phyloP scores from a whole-genome alignment of 2,113 vertebrate genomes.

The Bubo scandiacus region DNA sequence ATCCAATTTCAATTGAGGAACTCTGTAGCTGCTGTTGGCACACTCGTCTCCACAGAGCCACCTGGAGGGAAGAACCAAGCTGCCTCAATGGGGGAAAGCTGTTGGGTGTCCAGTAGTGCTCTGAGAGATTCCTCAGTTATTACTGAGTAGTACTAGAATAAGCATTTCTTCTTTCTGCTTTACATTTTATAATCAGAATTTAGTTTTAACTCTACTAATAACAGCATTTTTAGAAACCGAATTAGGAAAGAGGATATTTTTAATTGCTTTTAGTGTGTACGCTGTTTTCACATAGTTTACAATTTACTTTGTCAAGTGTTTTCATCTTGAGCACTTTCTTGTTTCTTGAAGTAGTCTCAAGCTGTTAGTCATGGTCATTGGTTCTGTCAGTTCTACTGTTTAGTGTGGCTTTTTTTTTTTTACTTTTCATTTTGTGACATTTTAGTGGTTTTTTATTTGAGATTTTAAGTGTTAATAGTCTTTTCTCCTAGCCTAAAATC shows the following conservation, averaged over 20 bases:
- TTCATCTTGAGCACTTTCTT: background rate
- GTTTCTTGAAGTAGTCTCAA: background rate
- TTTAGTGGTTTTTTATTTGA: background rate
- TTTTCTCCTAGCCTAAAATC: background rate
- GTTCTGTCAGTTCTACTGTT: background rate
- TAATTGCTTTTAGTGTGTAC: background rate
- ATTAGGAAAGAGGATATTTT: background rate
- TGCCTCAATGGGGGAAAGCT: background rate
- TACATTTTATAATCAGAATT: background rate
- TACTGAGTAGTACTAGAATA: background rate
- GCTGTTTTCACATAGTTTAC: background rate
- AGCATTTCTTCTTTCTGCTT: background rate
- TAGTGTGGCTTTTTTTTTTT: background rate
- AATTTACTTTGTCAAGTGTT: background rate
- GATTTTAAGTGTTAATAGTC: background rate
- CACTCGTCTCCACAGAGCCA: background rate
- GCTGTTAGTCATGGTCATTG: background rate
- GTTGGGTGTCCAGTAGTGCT: background rate
- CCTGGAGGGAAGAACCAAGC: background rate
- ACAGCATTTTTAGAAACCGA: background rate
- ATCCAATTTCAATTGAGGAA: background rate
- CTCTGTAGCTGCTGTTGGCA: background rate
- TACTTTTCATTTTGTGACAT: background rate
- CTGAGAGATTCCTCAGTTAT: fast-evolving
- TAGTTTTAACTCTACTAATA: background rate